A percentile compares a stretch with the other conserved stretches of the same genome.
phyloP scores from a whole-genome alignment of 1,140 invertebrate genomes.

The Mizuhopecten yessoensis region DNA sequence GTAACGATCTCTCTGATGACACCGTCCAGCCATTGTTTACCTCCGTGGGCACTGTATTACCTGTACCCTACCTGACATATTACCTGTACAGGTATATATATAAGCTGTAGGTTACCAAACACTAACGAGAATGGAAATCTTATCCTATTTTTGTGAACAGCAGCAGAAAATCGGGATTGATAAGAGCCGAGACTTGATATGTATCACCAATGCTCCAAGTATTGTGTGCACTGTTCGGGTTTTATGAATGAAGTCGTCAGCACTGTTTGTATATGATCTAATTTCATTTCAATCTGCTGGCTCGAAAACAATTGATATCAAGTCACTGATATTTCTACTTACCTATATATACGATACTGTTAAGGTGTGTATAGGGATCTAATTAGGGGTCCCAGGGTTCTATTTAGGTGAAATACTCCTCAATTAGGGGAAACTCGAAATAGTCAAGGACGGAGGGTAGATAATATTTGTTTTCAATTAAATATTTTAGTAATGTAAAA shows the following conservation, averaged over 20 bases:
- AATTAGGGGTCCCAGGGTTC: too few relatives aligned
- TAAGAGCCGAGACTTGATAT: neutral
- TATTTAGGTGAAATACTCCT: too few relatives aligned
- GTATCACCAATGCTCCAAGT: neutral
- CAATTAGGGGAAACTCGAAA: too few relatives aligned
- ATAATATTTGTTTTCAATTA: too few relatives aligned
- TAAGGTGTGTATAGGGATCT: too few relatives aligned
- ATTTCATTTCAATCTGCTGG: neutral
- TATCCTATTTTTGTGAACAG: conserved; percentile 23
- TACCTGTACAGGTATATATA: too few relatives aligned
- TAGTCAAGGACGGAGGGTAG: too few relatives aligned
- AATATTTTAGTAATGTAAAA: too few relatives aligned
- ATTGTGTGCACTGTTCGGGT: neutral
- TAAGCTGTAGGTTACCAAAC: too few relatives aligned
- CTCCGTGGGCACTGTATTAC: too few relatives aligned
- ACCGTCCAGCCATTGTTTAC: conserved; percentile 17
- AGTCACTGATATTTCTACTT: neutral
- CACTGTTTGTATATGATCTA: neutral
- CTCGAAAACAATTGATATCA: neutral
- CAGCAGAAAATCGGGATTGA: neutral
- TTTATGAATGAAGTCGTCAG: neutral
- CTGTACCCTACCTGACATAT: neutral
- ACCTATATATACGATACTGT: too few relatives aligned
- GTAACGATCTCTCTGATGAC: neutral
- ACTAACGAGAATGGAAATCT: neutral